These are phyloP conservation scores for Glyphotaelius pellucidus DNA, from an alignment of 2,888 invertebrate genomes.

Conservation along the genomic window DNA sequence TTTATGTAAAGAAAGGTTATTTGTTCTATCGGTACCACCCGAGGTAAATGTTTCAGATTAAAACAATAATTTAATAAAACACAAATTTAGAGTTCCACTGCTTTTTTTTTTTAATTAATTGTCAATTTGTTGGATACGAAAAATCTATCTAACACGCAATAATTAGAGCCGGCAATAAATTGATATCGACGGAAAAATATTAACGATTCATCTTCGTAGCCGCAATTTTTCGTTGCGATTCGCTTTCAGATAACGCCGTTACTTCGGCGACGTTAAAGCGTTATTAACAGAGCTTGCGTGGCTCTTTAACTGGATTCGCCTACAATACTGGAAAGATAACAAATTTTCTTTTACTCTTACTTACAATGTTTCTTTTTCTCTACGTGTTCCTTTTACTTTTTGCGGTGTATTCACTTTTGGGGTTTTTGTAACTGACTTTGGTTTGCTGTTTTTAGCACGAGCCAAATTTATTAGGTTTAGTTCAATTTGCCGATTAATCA, in stretches of 20 bases:
- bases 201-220: slow-evolving; percentile 5
- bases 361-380: not conserved
- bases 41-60: too few species aligned
- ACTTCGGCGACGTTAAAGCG: not conserved
- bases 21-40: too few species aligned
- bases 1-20: too few species aligned
- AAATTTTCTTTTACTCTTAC: slow-evolving; percentile 4
- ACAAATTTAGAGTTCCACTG: too few species aligned
- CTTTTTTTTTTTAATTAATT: too few species aligned
- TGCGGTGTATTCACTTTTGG: not conserved
- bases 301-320: not conserved
- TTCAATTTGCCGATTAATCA: not conserved
- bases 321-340: not conserved
- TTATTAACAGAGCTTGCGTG: slow-evolving; percentile 9
- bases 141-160: not conserved
- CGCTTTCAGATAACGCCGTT: slow-evolving; percentile 22
- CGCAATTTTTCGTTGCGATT: slow-evolving; percentile 18
- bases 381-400: not conserved
- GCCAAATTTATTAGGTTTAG: not conserved
- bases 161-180: not conserved
- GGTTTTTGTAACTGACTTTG: not conserved
- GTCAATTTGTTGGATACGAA: too few species aligned
- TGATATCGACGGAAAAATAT: not conserved
- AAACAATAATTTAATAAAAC: too few species aligned
- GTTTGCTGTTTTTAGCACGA: not conserved